Conservation (phyloP, 1,140 invertebrate species). For the Meteorus sp. region DNA sequence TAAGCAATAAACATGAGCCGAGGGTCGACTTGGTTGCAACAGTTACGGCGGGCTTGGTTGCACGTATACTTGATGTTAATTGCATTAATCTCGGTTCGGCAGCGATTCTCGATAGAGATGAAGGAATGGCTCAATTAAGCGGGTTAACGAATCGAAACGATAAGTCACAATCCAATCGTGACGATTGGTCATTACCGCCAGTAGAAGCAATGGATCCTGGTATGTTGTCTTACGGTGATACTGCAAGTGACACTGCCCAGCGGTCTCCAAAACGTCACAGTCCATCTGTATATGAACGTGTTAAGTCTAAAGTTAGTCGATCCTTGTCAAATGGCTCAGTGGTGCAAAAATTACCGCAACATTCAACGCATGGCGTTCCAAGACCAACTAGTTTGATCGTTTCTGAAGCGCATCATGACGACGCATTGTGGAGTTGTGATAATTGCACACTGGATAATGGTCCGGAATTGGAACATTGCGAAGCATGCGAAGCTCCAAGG, state of each 20-base stretch:
- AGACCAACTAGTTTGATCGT: constrained; percentile 53
- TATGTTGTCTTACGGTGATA: constrained; percentile 41
- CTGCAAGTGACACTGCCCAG: constrained; percentile 41
- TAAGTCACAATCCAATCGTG: constrained; percentile 38
- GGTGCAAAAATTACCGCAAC: constrained; percentile 47
- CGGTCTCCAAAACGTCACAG: constrained; percentile 61
- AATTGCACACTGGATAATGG: constrained; percentile 64
- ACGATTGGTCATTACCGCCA: constrained; percentile 49
- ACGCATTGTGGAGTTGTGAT: constrained; percentile 63
- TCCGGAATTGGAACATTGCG: constrained; percentile 60
- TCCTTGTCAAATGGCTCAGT: constrained; percentile 61
- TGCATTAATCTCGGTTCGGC: constrained; percentile 34
- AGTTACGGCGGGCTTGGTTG: constrained; percentile 41
- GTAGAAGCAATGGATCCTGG: constrained; percentile 49
- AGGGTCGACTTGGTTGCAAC: constrained; percentile 40
- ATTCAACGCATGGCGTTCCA: constrained; percentile 38
- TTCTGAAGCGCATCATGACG: constrained; percentile 44
- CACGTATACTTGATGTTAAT: constrained; percentile 41
- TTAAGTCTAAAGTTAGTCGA: constrained; percentile 63
- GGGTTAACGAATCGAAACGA: constrained; percentile 49
- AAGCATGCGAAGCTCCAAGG: constrained; percentile 66
- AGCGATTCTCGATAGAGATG: constrained; percentile 26
- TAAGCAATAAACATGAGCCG: constrained; percentile 39
- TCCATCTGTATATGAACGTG: constrained; percentile 63
- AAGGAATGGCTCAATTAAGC: constrained; percentile 53